Conservation (phyloP, 2,797 vertebrate genomes). For the Xiphophorus birchmanni region DNA sequence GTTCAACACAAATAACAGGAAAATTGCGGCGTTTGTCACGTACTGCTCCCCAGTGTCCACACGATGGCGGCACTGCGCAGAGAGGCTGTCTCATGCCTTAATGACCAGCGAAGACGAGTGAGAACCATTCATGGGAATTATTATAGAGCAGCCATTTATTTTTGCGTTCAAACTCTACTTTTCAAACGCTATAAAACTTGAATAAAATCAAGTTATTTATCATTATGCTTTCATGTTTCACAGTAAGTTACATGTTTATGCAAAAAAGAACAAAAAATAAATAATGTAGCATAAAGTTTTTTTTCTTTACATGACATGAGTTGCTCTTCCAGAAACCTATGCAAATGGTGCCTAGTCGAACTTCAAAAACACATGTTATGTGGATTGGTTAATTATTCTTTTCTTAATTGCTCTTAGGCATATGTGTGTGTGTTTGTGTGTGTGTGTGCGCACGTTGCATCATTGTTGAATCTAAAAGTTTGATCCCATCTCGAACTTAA, state of each 20-base stretch:
- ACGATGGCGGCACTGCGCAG: conserved; percentile 37
- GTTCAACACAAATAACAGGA: neutral
- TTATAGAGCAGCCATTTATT: neutral
- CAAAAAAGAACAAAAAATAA: neutral
- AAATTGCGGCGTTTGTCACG: neutral
- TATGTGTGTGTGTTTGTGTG: neutral
- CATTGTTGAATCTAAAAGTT: neutral
- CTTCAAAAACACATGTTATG: neutral
- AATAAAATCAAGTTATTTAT: neutral
- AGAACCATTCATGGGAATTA: neutral
- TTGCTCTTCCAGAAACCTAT: neutral
- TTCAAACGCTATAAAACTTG: neutral
- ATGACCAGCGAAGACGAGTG: neutral
- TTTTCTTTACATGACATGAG: neutral
- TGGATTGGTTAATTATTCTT: neutral
- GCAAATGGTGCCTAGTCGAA: neutral
- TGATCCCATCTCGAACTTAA: neutral
- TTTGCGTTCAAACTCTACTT: neutral
- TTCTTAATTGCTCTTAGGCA: neutral
- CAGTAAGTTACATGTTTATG: neutral
- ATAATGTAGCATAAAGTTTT: neutral
- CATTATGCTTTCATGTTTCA: neutral
- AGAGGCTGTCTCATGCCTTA: neutral
- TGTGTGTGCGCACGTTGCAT: neutral
- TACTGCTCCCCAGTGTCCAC: conserved; percentile 14